Conservation (phyloP, 92 coral and sea anemone species). For the Siderastrea radians region DNA sequence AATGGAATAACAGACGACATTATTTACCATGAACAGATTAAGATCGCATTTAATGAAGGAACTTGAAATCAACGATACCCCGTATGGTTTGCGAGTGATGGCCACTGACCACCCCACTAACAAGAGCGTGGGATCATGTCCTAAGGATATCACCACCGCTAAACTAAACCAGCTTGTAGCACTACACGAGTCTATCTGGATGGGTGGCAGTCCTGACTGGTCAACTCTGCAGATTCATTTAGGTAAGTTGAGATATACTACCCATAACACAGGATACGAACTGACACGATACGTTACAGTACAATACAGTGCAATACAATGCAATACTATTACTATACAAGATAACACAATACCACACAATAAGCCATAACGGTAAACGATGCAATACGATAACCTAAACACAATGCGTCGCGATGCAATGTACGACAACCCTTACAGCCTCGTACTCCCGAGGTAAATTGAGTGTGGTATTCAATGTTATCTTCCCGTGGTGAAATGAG, state of each 20-base stretch:
- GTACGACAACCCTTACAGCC: no score
- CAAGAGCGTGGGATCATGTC: conserved; percentile 57
- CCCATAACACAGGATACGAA: not conserved
- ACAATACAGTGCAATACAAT: no score
- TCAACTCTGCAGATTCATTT: conserved; percentile 35
- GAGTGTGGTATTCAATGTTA: no score
- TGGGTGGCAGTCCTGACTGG: conserved; percentile 57
- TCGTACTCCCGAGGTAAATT: no score
- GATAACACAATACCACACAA: no score
- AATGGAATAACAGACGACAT: not conserved
- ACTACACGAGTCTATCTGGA: conserved; percentile 44
- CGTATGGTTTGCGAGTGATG: conserved; percentile 53
- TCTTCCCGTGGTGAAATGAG: not conserved
- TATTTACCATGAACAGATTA: not conserved
- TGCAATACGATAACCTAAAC: no score
- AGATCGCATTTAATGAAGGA: conserved; percentile 45
- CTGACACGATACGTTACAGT: not conserved
- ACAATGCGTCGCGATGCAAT: no score
- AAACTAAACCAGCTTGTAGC: conserved; percentile 37
- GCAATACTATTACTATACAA: no score
- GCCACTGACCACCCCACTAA: conserved; percentile 44
- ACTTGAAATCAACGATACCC: conserved; percentile 54
- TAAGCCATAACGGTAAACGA: no score
- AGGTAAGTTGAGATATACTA: conserved; percentile 7
- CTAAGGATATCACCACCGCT: conserved; percentile 4